Conservation (phyloP, 2,113 vertebrate genomes). For the Tonatia bakeri region DNA sequence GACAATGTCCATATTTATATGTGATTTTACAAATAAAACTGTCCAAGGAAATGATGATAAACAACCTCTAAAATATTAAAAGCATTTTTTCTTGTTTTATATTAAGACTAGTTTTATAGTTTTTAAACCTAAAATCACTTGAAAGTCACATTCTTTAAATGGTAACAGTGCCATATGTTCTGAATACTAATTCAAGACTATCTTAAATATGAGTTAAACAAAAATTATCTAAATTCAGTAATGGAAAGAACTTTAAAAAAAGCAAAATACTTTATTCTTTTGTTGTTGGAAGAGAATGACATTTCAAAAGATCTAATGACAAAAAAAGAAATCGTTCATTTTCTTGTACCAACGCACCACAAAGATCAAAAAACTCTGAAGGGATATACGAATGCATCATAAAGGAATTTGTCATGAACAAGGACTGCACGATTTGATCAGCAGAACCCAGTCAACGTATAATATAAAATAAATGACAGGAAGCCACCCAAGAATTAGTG, state of each 20-base stretch:
- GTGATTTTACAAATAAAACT: slow-evolving; percentile 81
- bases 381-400: background rate
- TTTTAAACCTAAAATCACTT: slow-evolving; percentile 54
- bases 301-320: slow-evolving; percentile 40
- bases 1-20: slow-evolving; percentile 75
- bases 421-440: slow-evolving; percentile 30
- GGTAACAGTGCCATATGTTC: slow-evolving; percentile 44
- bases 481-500: background rate
- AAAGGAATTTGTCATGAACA: slow-evolving; percentile 33
- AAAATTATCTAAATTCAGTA: slow-evolving; percentile 41
- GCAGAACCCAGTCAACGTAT: slow-evolving; percentile 29
- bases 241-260: slow-evolving; percentile 20
- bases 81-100: slow-evolving; percentile 46
- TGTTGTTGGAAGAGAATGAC: slow-evolving; percentile 21
- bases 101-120: slow-evolving; percentile 3
- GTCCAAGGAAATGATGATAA: slow-evolving; percentile 88
- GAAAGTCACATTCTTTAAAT: slow-evolving; percentile 52
- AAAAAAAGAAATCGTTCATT: slow-evolving; percentile 35
- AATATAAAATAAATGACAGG: slow-evolving; percentile 51
- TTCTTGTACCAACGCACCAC: slow-evolving; percentile 29
- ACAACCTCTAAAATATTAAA: slow-evolving; percentile 76
- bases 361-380: slow-evolving; percentile 35
- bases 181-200: slow-evolving; percentile 45
- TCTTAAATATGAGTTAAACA: slow-evolving; percentile 36
- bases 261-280: background rate